Evolutionary conservation across 1,140 invertebrate genomes (phyloP), one percentile per base, ranked within the genome.

Genomic region (honey bee (Apis mellifera)): DNA sequence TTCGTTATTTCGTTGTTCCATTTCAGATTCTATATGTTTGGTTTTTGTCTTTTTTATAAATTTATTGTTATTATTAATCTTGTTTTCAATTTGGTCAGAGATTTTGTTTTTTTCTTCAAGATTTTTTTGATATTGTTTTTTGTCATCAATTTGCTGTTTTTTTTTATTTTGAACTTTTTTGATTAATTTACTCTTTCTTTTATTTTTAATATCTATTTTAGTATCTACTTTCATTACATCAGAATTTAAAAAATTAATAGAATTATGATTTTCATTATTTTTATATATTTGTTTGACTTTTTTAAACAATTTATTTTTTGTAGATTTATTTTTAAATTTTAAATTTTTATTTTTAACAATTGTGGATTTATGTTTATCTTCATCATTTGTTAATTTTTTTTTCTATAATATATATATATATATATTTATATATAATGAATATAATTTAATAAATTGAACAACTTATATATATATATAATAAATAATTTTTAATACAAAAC

Each of bases 321-420:
- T 75, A n/a, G 5, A 9, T 59, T 82, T 76, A 2, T 8, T 60
- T 42, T 82, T 82, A n/a, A 66, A 76, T 32, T 69, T 71, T 7
- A 78, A 32, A 32, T 72, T 83, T 11, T 19, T 15, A 59, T 69
- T 19, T 3, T 68, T 59, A 4, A 55, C 17, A 11, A 54, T 13
- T 55, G 23, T 21, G n/a, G 50, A 9, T 50, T 82, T 77, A 48
- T n/a, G 7, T 64, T 82, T 74, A 19, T 76, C 50, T 52, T 54
- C 9, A 2, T 12, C 8, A 12, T 54, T 1, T 15, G n/a, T 32
- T 21, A 26, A 8, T 8, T 73, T 65, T 42, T 26, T 71, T 48
- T 73, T 79, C 82, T 83, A 50, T 17, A 68, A 83, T 50, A 72
- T 23, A 11, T 55, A 50, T 59, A 15, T 13, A 48, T 48, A 48